A percentile compares a stretch with the other conserved stretches of the same genome.
phyloP scores from a whole-genome alignment of 2,888 invertebrate genomes.

The Eudasyphora cyanicolor region DNA sequence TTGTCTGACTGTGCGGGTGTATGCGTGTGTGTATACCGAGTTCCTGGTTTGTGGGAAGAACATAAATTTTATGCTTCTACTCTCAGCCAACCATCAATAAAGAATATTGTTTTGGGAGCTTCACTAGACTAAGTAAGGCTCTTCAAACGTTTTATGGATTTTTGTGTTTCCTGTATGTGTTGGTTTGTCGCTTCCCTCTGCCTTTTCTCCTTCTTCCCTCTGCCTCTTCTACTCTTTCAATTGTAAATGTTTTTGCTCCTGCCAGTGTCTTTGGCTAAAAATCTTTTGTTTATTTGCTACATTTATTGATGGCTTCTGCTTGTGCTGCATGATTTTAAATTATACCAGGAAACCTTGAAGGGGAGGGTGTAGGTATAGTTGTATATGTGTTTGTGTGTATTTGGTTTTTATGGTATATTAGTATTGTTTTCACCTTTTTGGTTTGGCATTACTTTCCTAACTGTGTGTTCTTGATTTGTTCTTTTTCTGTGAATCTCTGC shows the following conservation, averaged over 20 bases:
- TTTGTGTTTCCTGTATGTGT: too few species aligned
- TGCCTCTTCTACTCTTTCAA: background rate
- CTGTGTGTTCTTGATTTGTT: background rate
- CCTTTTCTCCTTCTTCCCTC: background rate
- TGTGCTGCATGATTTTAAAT: too few species aligned
- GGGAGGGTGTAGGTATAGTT: too few species aligned
- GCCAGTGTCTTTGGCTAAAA: constrained; percentile 11
- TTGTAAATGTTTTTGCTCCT: constrained; percentile 6
- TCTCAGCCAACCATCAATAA: constrained; percentile 21
- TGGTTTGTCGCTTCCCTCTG: background rate
- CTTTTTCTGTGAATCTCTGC: too few species aligned
- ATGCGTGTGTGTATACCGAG: background rate
- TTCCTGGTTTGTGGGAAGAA: constrained; percentile 28
- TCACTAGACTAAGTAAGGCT: background rate
- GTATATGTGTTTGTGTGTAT: background rate
- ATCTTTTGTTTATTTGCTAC: constrained; percentile 49
- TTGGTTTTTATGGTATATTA: constrained; percentile 5
- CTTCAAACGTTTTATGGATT: constrained; percentile 24
- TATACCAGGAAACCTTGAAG: too few species aligned
- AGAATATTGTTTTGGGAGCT: constrained; percentile 10
- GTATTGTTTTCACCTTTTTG: background rate
- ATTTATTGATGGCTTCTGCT: constrained; percentile 48
- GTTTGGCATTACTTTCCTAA: too few species aligned
- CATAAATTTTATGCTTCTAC: constrained; percentile 48
- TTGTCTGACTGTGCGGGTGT: constrained; percentile 2